Base-by-base conservation (phyloP, 2,888 invertebrate species). In the Drosophila nigritarsus region DNA sequence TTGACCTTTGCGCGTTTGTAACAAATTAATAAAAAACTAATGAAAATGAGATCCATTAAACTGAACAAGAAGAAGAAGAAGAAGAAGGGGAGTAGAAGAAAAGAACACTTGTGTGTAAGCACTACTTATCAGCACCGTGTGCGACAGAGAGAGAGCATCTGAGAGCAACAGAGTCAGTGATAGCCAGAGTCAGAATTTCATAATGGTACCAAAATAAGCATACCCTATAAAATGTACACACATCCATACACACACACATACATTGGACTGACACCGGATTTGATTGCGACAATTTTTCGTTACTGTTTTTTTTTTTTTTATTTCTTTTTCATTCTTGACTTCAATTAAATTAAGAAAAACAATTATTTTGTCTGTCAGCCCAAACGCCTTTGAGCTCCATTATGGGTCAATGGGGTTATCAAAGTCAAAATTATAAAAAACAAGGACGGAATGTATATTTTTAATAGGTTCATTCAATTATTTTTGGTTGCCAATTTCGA, bases 21-120 rank as follows among this genome's bases (percentile, higher is more conserved):
- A 75, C 75, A 75, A 78, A 80, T 79, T 78, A 79, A 79, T 78
- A 79, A 78, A 75, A 79, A 64, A 49, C 62, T 56, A 75, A 72
- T 79, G 67, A 67, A 79, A 64, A 67, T 67, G 48, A 55, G 40
- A 55, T 24, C 67, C 42, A 69, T 65, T 59, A 75, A 76, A 54
- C 45, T 32, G 18, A 51, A 40, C 48, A 62, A 51, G 48, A 48
- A 30, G 70, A 42, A 60, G 36, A 38, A 13, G 24, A 51, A 61
- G 32, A 38, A 13, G 38, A 45, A 9, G 24, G 34, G 27, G 9
- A 36, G 29, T n/a, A 2, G 13, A 27, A 29, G 38, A 55, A 18
- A 27, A 38, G 3, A 54, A 54, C 38, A 59, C 54, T 69, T 65
- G 42, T 45, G 71, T 62, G 69, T 50, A 61, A 50, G 71, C 59